Evolutionary conservation across 2,797 vertebrate species (phyloP).

Genomic region (Ctenochaetus hawaiiensis): DNA sequence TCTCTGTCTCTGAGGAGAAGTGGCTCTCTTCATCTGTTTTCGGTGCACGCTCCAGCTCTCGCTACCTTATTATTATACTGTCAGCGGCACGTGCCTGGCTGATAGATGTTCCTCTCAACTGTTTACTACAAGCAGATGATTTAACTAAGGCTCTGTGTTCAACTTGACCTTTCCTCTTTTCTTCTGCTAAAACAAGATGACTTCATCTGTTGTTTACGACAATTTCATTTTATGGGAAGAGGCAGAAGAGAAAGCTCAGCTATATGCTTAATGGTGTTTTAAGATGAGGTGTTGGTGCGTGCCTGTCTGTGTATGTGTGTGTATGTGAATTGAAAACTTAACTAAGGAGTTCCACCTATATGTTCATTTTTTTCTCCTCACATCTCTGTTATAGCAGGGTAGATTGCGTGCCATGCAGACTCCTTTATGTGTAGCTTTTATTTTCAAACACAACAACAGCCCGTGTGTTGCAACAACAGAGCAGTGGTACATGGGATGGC

Average conservation of each 20-base stretch:
- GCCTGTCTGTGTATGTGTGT: conserved; percentile 22
- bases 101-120: conserved; percentile 84
- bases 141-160: conserved; percentile 79
- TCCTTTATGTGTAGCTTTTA: conserved; percentile 49
- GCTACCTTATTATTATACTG: conserved; percentile 84
- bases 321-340: conserved; percentile 20
- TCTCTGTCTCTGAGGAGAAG: conserved; percentile 60
- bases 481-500: conserved; percentile 32
- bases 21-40: conserved; percentile 80
- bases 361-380: conserved; percentile 7
- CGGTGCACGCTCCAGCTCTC: conserved; percentile 73
- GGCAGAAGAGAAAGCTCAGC: conserved; percentile 42
- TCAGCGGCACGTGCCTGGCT: conserved; percentile 82
- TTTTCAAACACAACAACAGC: conserved; percentile 59
- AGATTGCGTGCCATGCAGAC: conserved; percentile 36
- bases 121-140: conserved; percentile 85
- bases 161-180: conserved; percentile 75
- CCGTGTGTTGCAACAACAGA: conserved; percentile 47
- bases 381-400: conserved; percentile 25
- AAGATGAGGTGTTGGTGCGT: conserved; percentile 17
- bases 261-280: conserved; percentile 37
- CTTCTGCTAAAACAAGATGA: conserved; percentile 75
- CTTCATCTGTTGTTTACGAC: conserved; percentile 80
- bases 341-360: conserved; percentile 20
- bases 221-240: conserved; percentile 76